phyloP scores from a whole-genome alignment of 2,888 invertebrate genomes.

The Elaeidobius kamerunicus region DNA sequence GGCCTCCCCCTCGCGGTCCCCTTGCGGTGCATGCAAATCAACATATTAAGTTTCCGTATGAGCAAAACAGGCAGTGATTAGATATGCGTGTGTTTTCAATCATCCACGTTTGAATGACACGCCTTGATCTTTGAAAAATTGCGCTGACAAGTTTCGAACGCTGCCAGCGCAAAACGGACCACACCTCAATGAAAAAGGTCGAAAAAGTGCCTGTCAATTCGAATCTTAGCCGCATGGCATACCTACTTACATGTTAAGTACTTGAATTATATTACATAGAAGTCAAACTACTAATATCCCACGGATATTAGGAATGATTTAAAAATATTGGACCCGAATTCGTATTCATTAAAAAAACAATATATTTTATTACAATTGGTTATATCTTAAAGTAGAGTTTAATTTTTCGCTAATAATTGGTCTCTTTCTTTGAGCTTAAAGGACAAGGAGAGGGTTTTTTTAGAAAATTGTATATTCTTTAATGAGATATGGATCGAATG shows the following conservation, averaged over 20 bases:
- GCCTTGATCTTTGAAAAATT: conserved; percentile 17
- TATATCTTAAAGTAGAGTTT: no score
- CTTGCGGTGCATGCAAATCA: neutral
- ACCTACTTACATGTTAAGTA: conserved; percentile 1
- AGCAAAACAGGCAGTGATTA: neutral
- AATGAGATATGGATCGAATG: no score
- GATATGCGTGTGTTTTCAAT: conserved; percentile 12
- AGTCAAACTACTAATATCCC: no score
- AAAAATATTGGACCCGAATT: no score
- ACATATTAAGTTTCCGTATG: neutral
- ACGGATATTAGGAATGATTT: no score
- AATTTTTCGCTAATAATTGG: no score
- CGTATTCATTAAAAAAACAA: no score
- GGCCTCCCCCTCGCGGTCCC: neutral
- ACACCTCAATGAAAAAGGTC: conserved; percentile 14
- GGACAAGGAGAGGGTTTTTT: no score
- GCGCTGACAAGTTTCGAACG: conserved; percentile 6
- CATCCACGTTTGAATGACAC: conserved; percentile 17
- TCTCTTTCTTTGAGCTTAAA: no score
- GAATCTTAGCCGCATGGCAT: conserved; percentile 2
- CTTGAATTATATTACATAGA: no score
- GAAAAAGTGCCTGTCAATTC: conserved; percentile 2
- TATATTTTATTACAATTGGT: no score
- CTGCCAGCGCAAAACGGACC: conserved; percentile 7
- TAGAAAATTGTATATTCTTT: no score